These are phyloP conservation scores for Mugil cephalus DNA, from an alignment of 2,113 vertebrate genomes.

Conservation along the genomic window DNA sequence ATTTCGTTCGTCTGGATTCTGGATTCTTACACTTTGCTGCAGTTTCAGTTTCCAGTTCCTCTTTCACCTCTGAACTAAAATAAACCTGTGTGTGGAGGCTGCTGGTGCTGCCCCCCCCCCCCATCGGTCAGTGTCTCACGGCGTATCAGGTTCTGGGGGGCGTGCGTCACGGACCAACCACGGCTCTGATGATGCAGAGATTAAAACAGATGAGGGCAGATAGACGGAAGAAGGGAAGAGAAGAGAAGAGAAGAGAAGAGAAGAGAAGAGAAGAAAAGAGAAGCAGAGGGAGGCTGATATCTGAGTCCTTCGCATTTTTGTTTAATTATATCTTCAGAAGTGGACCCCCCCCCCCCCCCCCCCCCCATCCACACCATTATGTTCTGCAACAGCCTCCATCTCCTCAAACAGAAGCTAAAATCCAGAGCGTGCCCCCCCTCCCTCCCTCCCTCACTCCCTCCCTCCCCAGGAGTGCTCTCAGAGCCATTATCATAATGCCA, in stretches of 20 bases:
- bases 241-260: constrained; percentile 10
- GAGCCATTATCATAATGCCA: constrained; percentile 86
- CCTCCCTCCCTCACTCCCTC: constrained; percentile 13
- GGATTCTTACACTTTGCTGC: background rate
- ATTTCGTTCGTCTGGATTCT: background rate
- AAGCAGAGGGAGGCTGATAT: constrained; percentile 36
- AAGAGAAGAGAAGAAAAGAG: constrained; percentile 26
- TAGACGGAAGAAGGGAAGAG: constrained; percentile 1
- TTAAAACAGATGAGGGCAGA: constrained; percentile 58
- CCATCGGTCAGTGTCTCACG: constrained; percentile 28
- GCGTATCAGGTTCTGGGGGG: constrained; percentile 52
- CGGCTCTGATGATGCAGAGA: constrained; percentile 59
- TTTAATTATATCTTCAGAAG: constrained; percentile 50
- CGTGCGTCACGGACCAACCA: constrained; percentile 50
- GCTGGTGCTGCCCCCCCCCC: constrained; percentile 14
- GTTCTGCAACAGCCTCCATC: constrained; percentile 30
- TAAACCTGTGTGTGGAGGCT: constrained; percentile 1
- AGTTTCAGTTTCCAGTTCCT: background rate
- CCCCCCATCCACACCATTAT: constrained; percentile 32
- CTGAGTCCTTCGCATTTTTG: constrained; percentile 60
- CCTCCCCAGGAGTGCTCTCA: constrained; percentile 72
- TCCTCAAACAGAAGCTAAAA: constrained; percentile 53
- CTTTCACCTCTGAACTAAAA: constrained; percentile 17
- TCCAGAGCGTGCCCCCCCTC: constrained; percentile 23
- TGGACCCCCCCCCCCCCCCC: constrained; percentile 2